Base-by-base conservation (phyloP, 2,888 invertebrate genomes). In the Torymus texanus region DNA sequence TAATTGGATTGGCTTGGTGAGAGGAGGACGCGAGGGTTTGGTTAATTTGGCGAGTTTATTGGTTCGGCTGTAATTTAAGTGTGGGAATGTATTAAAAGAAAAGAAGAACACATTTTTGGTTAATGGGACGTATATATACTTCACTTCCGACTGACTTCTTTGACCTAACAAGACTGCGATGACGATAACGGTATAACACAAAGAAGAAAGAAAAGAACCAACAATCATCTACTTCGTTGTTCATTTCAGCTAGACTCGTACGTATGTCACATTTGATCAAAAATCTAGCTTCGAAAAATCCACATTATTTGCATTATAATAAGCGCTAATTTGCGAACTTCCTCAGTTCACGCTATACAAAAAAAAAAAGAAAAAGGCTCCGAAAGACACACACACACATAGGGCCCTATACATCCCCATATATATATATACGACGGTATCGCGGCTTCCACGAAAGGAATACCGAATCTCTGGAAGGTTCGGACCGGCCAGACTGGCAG, bases 391-490 rank as follows among this genome's bases (percentile, higher is more conserved):
- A n/a, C n/a, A n/a, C n/a, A 21, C 11, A 51, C 61, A 75, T 4
- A 56, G 55, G 18, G 14, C 53, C 68, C 71, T 79, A 71, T 72
- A 63, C 68, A 53, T 51, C 73, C 68, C 29, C 5, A 29, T 18
- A 4, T 16, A 2, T 12, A 5, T 5, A 14, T 2, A 0, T 0
- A 3, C 11, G 58, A 71, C 13, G 10, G 50, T n/a, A 1, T 16
- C 18, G 24, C 41, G 59, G 67, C 72, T 82, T 82, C 82, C 66
- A 56, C 50, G 82, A 80, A 82, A 80, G 75, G 56, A 82, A 78
- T 78, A 68, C 72, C 65, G 53, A 80, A 82, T 80, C 55, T 80
- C 68, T 78, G 80, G 80, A 82, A 82, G 82, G 56, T 80, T 75
- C 77, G 62, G 68, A 24, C 59, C 50, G 58, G 53, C 70, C 76